Percentiles rank a stretch among this genome's conserved stretches.
These are phyloP conservation scores for Fringilla coelebs DNA, from an alignment of 2,797 vertebrate species.

Conservation along the genomic window DNA sequence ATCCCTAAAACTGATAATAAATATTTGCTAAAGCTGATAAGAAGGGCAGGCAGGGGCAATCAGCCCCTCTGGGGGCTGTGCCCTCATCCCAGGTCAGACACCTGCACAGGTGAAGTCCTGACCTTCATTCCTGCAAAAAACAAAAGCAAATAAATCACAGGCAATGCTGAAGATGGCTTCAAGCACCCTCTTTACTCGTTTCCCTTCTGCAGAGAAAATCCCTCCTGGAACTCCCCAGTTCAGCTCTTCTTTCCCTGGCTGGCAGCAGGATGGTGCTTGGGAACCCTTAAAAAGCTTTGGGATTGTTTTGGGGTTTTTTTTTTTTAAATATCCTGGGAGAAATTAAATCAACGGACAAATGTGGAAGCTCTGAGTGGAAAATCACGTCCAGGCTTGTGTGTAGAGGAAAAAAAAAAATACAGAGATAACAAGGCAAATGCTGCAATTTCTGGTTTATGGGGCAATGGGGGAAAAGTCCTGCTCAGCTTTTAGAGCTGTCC, in stretches of 20 bases:
- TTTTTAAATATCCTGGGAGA: background rate
- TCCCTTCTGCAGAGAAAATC: background rate
- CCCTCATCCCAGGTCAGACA: background rate
- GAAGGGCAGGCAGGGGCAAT: background rate
- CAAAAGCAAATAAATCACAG: background rate
- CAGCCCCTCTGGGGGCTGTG: background rate
- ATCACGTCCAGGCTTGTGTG: background rate
- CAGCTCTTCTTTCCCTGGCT: background rate
- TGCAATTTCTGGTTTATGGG: constrained; percentile 21
- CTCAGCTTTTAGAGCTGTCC: background rate
- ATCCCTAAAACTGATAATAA: background rate
- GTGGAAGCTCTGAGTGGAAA: constrained; percentile 18
- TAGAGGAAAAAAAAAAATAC: background rate
- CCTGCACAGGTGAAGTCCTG: background rate
- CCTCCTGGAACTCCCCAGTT: background rate
- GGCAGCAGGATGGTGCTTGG: background rate
- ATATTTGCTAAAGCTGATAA: background rate
- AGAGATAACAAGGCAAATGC: background rate
- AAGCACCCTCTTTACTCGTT: background rate
- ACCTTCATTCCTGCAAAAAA: background rate
- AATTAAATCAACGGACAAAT: background rate
- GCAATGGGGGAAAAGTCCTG: background rate
- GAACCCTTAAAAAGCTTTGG: background rate
- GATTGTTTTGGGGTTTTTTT: background rate
- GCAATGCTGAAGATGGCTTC: background rate